Percentiles rank a stretch among this genome's conserved stretches.
Evolutionary conservation across 2,797 vertebrate species (phyloP).

Genomic region (Sebastolobus alascanus): DNA sequence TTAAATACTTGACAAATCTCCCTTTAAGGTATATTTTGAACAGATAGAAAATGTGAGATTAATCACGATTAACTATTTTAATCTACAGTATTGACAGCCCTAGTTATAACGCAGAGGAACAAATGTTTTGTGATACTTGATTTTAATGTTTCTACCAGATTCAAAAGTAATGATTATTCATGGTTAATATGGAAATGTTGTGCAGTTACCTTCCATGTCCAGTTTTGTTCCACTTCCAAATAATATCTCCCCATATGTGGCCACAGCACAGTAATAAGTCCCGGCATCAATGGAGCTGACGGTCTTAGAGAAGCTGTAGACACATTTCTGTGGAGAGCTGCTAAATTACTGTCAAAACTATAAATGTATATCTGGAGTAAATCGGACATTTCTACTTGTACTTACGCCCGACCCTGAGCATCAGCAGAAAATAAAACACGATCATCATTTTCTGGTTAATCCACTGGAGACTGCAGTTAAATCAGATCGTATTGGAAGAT

Average conservation of each 20-base stretch:
- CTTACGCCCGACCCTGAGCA: conserved; percentile 6
- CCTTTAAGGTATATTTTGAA: no score
- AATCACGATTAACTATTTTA: no score
- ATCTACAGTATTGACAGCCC: no score
- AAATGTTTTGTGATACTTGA: background rate
- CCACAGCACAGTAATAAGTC: conserved; percentile 53
- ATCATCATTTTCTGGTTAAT: conserved; percentile 10
- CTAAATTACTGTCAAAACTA: background rate
- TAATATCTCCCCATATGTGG: conserved; percentile 50
- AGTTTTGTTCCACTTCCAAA: conserved; percentile 38
- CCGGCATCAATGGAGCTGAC: conserved; percentile 38
- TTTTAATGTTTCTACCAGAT: background rate
- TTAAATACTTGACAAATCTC: no score
- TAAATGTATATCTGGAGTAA: background rate
- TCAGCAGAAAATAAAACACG: conserved; percentile 1
- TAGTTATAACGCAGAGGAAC: background rate
- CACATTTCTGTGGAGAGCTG: background rate
- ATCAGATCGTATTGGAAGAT: background rate
- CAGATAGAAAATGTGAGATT: no score
- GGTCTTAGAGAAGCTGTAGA: conserved; percentile 45
- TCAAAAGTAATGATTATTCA: background rate
- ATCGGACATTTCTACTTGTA: background rate
- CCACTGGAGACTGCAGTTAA: no score
- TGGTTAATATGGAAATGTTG: background rate
- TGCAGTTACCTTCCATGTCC: conserved; percentile 16